Evolutionary conservation across 2,797 vertebrate species (phyloP).

Genomic region (Novumbra hubbsi): DNA sequence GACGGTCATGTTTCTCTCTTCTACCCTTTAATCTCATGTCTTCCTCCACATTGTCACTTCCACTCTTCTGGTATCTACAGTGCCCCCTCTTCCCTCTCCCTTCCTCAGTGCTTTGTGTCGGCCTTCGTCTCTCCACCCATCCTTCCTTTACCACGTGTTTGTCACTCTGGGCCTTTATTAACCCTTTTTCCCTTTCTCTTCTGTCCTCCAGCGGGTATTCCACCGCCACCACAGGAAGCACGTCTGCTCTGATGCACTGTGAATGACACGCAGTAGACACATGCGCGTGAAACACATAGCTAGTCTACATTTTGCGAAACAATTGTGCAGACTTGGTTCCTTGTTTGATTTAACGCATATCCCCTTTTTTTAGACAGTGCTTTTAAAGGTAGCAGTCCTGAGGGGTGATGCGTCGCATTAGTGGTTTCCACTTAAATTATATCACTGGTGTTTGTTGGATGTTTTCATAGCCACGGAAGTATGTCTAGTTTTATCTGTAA

Average conservation of each 20-base stretch:
- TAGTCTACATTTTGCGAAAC: background rate
- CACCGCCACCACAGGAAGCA: slow-evolving; percentile 13
- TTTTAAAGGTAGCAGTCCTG: background rate
- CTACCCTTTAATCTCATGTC: background rate
- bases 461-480: too few species aligned
- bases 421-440: too few species aligned
- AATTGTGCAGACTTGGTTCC: slow-evolving; percentile 4
- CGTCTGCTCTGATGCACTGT: slow-evolving; percentile 14
- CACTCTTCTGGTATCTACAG: slow-evolving; percentile 7
- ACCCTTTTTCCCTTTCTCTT: slow-evolving; percentile 22
- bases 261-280: background rate
- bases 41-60: background rate
- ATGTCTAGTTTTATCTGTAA: too few species aligned
- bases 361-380: background rate
- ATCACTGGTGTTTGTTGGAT: too few species aligned
- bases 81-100: slow-evolving; percentile 22
- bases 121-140: slow-evolving; percentile 12
- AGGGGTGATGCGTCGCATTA: too few species aligned
- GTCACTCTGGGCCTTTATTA: background rate
- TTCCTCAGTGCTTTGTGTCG: background rate
- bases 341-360: background rate
- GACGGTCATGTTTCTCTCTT: background rate
- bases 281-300: background rate
- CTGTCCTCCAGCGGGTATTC: slow-evolving; percentile 20
- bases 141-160: slow-evolving; percentile 4